Evolutionary conservation across 2,888 invertebrate species (phyloP), one percentile per base, ranked within the genome.

Genomic region (Apodemia zela): DNA sequence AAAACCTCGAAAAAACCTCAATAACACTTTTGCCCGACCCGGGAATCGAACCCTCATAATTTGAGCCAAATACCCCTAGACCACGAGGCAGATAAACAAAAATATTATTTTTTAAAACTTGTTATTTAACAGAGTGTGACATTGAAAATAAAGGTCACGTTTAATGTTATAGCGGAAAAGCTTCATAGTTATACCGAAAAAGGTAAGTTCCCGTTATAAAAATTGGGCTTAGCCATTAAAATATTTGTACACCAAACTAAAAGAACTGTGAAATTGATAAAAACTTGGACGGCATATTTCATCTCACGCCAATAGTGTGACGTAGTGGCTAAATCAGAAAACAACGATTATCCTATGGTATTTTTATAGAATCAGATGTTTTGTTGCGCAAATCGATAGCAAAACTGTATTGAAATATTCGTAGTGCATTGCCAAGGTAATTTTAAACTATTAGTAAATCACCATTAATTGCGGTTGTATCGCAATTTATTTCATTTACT

Each of bases 221-320:
- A 51, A 51, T 51, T 51, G 51, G 51, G 21, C 51, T 51, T 51
- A 25, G 51, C 51, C 25, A 54, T 54, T 54, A 54, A 54, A 54
- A 54, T 57, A 57, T 57, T 57, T 57, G 54, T 57, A 57, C 25
- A 25, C 29, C 25, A 57, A 57, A 29, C 54, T 57, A 57, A 57
- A 57, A 57, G 29, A 57, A 29, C 54, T 57, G 54, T 57, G 54
- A 57, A 57, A 57, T 57, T 57, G 54, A 57, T 57, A 57, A 57
- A 57, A 57, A 47, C 45, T 47, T 15, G 1, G 29, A 15, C 54
- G 15, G 54, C 54, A 21, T 13, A 51, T 5, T 57, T 57, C 29
- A 29, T 57, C 54, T 21, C 54, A 57, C 54, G 54, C 25, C 25
- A 57, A 25, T 57, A 25, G 45, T 54, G 25, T 21, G 38, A 33